Evolutionary conservation across 2,113 vertebrate species (phyloP), one percentile per base, ranked within the genome.

Genomic region (Neopipo cinnamomea): DNA sequence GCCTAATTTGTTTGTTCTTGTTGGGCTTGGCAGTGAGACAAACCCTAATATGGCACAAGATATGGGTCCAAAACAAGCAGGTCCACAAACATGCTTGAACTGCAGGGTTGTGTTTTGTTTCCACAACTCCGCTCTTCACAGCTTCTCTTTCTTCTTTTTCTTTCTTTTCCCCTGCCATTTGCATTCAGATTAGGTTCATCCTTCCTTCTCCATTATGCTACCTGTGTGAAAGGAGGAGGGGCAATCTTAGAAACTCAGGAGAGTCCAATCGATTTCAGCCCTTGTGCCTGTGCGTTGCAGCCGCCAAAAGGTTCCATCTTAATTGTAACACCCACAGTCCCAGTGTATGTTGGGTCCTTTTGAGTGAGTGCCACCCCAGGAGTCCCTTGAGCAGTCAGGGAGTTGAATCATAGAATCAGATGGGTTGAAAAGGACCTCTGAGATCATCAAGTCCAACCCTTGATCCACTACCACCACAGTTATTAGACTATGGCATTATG

Each of bases 1-100:
- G 77, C 56, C 61, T 91, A 73, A 91, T 94, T 90, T 95, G 76
- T 63, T 94, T 92, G 67, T 76, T 92, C 59, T 78, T 73, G 28
- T 85, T 76, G 66, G 49, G 18, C 33, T 93, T 89, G 70, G 53
- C 61, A 63, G 14, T 8, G 33, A 85, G 37, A 41, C 18, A 76
- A 71, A 72, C 31, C 33, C 42, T 22, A 83, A 56, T 47, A 31
- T 0, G 1, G 47, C 33, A 61, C 52, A 88, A 84, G 33, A 59
- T 23, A 13, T 0, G 15, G 50, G 33, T 80, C 39, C 56, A 77
- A 88, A 84, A 28, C 19, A 55, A 77, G 30, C 30, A 68, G 50
- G 11, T 66, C 55, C 30, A 83, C 50, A 88, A 77, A 85, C 35
- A 44, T 5, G 18, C 23, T 70, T 85, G 41, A 91, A 49, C 25